Evolutionary conservation across 2,888 invertebrate species (phyloP).

Genomic region (Leistus spinibarbis): DNA sequence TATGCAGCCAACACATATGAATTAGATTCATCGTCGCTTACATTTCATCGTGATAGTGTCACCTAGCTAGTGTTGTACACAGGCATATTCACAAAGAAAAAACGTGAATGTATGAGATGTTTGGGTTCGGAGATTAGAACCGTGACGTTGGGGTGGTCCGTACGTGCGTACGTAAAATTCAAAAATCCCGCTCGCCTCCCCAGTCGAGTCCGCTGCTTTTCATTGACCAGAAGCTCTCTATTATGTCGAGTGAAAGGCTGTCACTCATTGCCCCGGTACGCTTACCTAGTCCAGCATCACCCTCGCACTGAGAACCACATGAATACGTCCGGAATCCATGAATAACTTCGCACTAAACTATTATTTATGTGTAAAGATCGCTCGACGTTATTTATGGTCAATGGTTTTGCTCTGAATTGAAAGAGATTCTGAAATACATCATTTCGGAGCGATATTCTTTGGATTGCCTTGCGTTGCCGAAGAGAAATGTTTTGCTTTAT

Average conservation of each 20-base stretch:
- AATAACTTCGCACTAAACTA: constrained; percentile 48
- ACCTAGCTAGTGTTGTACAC: constrained; percentile 10
- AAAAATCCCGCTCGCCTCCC: not conserved
- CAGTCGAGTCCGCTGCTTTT: constrained; percentile 13
- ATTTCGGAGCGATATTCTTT: constrained; percentile 40
- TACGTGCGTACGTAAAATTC: constrained; percentile 16
- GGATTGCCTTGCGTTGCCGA: constrained; percentile 5
- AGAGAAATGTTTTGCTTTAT: constrained; percentile 35
- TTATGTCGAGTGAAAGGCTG: constrained; percentile 44
- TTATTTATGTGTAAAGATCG: constrained; percentile 48
- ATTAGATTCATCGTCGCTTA: not conserved
- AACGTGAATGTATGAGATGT: constrained; percentile 29
- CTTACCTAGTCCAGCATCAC: constrained; percentile 4
- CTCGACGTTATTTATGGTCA: constrained; percentile 45
- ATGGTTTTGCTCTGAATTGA: constrained; percentile 44
- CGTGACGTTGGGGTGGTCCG: constrained; percentile 45
- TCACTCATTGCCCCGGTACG: constrained; percentile 42
- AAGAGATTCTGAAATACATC: constrained; percentile 43
- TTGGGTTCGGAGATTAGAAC: constrained; percentile 46
- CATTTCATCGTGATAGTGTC: constrained; percentile 23
- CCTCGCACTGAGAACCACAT: constrained; percentile 4
- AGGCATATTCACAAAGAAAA: constrained; percentile 30
- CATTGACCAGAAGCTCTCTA: constrained; percentile 42
- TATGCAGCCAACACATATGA: not conserved
- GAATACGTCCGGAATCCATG: constrained; percentile 43